Percentiles rank a stretch among this genome's conserved stretches.
Evolutionary conservation across 2,888 invertebrate genomes (phyloP).

Genomic region (Sesamia inferens): DNA sequence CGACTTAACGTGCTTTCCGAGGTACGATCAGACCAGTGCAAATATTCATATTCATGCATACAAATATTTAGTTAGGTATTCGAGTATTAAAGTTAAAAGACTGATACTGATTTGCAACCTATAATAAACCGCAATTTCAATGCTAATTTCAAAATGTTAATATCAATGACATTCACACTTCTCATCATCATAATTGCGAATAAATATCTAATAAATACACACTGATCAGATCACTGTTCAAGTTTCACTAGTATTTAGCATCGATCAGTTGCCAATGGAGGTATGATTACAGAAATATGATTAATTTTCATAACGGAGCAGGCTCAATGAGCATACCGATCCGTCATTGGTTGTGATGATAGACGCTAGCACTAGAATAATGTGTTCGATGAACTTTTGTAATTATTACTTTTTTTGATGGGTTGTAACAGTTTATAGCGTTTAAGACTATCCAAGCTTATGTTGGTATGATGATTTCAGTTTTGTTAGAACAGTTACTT

Average conservation of each 20-base stretch:
- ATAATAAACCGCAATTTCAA: constrained; percentile 16
- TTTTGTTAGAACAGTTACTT: neutral
- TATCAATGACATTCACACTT: constrained; percentile 21
- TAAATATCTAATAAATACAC: constrained; percentile 35
- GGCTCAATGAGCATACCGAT: constrained; percentile 53
- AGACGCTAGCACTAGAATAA: constrained; percentile 49
- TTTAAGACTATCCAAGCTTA: neutral
- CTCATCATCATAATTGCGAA: constrained; percentile 17
- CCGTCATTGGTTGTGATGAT: constrained; percentile 37
- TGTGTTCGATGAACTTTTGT: constrained; percentile 43
- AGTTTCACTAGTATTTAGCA: constrained; percentile 38
- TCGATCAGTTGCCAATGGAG: constrained; percentile 39
- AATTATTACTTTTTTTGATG: constrained; percentile 30
- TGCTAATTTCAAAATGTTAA: neutral
- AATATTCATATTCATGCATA: no score
- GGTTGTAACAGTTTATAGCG: neutral
- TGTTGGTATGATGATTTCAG: neutral
- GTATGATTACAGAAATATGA: constrained; percentile 50
- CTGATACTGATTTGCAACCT: neutral
- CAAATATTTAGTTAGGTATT: no score
- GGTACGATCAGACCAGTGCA: no score
- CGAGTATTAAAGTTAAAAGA: neutral
- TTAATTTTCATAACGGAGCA: constrained; percentile 45
- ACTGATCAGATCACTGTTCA: constrained; percentile 7
- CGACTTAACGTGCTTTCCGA: no score